Percentiles rank a stretch among this genome's conserved stretches.
Conservation (phyloP, 2,797 vertebrate genomes). For the Enteromius fasciolatus region DNA sequence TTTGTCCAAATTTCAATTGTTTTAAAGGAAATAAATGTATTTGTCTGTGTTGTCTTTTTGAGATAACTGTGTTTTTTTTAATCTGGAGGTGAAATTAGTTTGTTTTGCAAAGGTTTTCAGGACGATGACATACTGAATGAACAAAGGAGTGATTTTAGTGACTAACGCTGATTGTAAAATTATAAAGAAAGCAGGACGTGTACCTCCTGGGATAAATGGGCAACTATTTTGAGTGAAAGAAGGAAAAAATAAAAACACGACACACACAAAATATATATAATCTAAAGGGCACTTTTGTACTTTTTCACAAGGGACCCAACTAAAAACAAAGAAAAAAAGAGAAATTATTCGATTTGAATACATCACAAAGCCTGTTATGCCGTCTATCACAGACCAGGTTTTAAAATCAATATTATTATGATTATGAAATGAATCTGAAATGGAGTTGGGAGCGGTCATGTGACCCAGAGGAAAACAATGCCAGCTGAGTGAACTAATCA, state of each 20-base stretch:
- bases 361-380: background rate
- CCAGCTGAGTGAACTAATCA: conserved; percentile 7
- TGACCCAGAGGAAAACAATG: conserved; percentile 12
- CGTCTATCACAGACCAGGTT: background rate
- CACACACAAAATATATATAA: background rate
- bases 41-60: background rate
- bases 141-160: conserved; percentile 14
- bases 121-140: background rate
- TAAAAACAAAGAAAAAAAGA: background rate
- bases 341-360: background rate
- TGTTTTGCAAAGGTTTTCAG: conserved; percentile 3
- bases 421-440: conserved; percentile 29
- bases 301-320: background rate
- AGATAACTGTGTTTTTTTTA: background rate
- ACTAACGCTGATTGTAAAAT: background rate
- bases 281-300: background rate
- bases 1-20: conserved; percentile 3
- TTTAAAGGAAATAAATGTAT: background rate
- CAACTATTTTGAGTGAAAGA: background rate
- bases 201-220: background rate
- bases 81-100: background rate
- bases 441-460: background rate
- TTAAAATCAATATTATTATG: conserved; percentile 9
- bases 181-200: background rate
- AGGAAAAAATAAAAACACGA: background rate